Percentiles rank a stretch among this genome's conserved stretches.
phyloP scores from a whole-genome alignment of 2,888 invertebrate species.

The Ganaspis brasiliensis region DNA sequence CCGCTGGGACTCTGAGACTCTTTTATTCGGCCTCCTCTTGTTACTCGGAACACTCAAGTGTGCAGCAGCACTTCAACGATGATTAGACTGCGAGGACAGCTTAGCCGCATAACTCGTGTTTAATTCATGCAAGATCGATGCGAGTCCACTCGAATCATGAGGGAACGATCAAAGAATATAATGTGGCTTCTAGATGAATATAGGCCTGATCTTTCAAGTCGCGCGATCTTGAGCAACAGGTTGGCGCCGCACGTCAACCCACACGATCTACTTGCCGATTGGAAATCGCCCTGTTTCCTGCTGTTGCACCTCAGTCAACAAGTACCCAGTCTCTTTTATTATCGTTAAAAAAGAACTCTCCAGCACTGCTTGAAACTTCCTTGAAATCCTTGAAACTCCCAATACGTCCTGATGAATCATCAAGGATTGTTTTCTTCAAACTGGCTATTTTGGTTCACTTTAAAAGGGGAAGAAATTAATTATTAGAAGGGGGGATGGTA shows the following conservation, averaged over 20 bases:
- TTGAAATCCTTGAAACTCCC: slow-evolving; percentile 27
- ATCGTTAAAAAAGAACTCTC: neutral
- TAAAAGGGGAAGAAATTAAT: too few relatives aligned
- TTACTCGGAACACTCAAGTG: slow-evolving; percentile 34
- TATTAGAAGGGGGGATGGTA: too few relatives aligned
- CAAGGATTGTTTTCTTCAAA: neutral
- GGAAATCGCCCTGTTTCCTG: slow-evolving; percentile 67
- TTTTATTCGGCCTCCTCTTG: slow-evolving; percentile 2
- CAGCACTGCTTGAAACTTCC: neutral
- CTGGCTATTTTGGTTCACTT: too few relatives aligned
- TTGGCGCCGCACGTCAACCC: slow-evolving; percentile 78
- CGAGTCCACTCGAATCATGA: slow-evolving; percentile 35
- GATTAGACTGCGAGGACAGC: slow-evolving; percentile 37
- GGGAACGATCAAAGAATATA: slow-evolving; percentile 43
- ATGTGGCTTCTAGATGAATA: slow-evolving; percentile 71
- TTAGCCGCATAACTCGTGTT: slow-evolving; percentile 35
- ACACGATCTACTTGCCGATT: slow-evolving; percentile 72
- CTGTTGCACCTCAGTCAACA: slow-evolving; percentile 33
- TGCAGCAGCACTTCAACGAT: slow-evolving; percentile 26
- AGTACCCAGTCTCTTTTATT: slow-evolving; percentile 30
- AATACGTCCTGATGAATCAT: slow-evolving; percentile 39
- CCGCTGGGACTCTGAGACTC: slow-evolving; percentile 5
- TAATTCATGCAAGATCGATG: slow-evolving; percentile 42
- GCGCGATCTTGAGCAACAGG: slow-evolving; percentile 79
- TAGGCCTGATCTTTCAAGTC: slow-evolving; percentile 68